Evolutionary conservation across 64 coral and sea anemone genomes (phyloP), one percentile per base, ranked within the genome.

Genomic region (Dendronephthya gigantea): DNA sequence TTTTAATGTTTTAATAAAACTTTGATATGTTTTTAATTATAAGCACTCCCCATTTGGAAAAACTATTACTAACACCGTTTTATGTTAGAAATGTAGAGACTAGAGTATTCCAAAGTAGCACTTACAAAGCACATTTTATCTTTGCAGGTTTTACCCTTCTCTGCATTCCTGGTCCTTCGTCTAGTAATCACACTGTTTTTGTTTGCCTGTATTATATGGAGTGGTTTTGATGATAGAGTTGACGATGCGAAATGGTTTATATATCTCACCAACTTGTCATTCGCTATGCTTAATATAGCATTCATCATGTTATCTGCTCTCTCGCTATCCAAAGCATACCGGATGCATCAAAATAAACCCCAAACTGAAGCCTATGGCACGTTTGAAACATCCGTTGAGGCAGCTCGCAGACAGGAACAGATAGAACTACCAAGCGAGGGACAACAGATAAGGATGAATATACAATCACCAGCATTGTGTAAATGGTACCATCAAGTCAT

Each of bases 401-500:
- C 36, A 10, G 72, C 72, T 79, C 72, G 72, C 72, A 79, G 4
- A 33, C 30, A 34, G 32, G 36, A 79, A 79, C 19, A 34, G 72
- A 79, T 36, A 36, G 72, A 79, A 29, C 72, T 79, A 35, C 30
- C 30, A 7, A 33, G 7, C 1, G 22, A n/a, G n/a, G n/a, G 19
- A 2, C 36, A 34, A 79, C 27, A 79, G 16, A 79, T 12, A 19
- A 34, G 37, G 36, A 34, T 34, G 9, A 12, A 9, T 19, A 39
- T 34, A 35, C 36, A 29, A 28, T 2, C 30, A 39, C 72, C 12
- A 35, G 14, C 32, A 2, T 1, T 33, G 9, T 36, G 32, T 39
- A 35, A 12, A 79, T 83, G 34, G 49, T 37, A 48, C 19, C 89
- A 90, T 84, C 84, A 90, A 81, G 70, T 56, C 72, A 41, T 56